Evolutionary conservation across 2,113 vertebrate genomes (phyloP).

Genomic region (Haemorhous mexicanus): DNA sequence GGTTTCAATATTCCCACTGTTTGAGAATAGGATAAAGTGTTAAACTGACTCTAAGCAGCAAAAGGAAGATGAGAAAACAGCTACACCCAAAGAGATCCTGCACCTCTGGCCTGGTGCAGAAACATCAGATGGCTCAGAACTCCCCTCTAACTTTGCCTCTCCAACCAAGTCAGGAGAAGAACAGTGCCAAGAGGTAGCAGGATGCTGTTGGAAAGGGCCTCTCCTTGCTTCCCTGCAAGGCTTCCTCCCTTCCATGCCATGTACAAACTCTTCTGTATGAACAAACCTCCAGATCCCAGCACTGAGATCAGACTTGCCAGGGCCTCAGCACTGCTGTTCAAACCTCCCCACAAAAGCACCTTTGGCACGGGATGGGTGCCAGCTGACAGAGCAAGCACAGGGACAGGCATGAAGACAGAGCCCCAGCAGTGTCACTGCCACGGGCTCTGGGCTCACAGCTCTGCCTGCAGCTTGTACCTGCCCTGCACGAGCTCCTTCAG

Average conservation of each 20-base stretch:
- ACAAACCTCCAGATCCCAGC: neutral
- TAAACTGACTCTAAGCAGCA: neutral
- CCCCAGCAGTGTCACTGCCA: too few relatives aligned
- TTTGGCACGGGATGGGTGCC: too few relatives aligned
- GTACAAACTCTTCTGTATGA: neutral
- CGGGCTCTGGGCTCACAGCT: too few relatives aligned
- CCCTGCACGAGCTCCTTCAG: too few relatives aligned
- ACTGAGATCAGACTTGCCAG: neutral
- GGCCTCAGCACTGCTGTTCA: neutral
- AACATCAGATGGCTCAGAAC: neutral
- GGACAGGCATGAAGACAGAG: too few relatives aligned
- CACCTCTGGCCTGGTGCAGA: neutral
- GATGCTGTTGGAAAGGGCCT: too few relatives aligned
- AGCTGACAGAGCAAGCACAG: too few relatives aligned
- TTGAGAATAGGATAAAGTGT: neutral
- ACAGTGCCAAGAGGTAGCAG: neutral
- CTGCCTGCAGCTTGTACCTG: too few relatives aligned
- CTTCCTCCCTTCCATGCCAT: neutral
- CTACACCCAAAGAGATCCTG: neutral
- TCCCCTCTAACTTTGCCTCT: neutral
- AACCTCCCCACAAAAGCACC: too few relatives aligned
- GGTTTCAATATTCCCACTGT: accelerated
- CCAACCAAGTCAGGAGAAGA: neutral
- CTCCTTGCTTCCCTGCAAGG: too few relatives aligned
- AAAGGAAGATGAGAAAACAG: neutral